These are phyloP conservation scores for Apeltes quadracus DNA, from an alignment of 2,113 vertebrate genomes.

Conservation along the genomic window DNA sequence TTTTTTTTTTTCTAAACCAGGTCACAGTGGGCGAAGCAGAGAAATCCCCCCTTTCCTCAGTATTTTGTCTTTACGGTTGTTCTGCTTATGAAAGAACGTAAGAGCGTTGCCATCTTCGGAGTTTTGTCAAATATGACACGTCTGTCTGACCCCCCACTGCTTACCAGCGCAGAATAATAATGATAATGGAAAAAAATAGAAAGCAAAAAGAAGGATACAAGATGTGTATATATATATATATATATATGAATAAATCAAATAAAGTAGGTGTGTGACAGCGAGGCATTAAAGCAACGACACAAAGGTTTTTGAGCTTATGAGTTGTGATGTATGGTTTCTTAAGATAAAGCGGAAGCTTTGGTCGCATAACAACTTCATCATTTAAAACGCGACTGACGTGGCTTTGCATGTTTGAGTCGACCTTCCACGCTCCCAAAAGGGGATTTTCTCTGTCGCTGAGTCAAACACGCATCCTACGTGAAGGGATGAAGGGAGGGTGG, in stretches of 20 bases:
- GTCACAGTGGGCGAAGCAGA: no score
- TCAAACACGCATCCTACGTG: not conserved
- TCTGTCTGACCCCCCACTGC: not conserved
- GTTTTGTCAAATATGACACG: not conserved
- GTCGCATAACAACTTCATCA: not conserved
- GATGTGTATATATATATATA: no score
- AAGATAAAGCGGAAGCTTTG: no score
- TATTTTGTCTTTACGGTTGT: not conserved
- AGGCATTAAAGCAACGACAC: not conserved
- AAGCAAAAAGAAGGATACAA: no score
- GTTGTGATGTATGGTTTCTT: conserved; percentile 17
- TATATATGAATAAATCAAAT: no score
- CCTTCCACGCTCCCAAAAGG: not conserved
- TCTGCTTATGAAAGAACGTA: not conserved
- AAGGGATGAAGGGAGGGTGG: not conserved
- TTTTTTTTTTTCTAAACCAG: no score
- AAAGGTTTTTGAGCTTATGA: not conserved
- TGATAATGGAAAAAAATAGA: not conserved
- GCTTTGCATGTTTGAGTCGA: not conserved
- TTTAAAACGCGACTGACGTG: not conserved
- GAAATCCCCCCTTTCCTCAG: not conserved
- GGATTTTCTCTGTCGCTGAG: not conserved
- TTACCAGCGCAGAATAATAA: not conserved
- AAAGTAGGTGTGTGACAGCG: no score
- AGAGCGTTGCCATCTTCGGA: not conserved